These are phyloP conservation scores for Callospermophilus lateralis DNA, from an alignment of 2,113 vertebrate genomes.

Conservation along the genomic window DNA sequence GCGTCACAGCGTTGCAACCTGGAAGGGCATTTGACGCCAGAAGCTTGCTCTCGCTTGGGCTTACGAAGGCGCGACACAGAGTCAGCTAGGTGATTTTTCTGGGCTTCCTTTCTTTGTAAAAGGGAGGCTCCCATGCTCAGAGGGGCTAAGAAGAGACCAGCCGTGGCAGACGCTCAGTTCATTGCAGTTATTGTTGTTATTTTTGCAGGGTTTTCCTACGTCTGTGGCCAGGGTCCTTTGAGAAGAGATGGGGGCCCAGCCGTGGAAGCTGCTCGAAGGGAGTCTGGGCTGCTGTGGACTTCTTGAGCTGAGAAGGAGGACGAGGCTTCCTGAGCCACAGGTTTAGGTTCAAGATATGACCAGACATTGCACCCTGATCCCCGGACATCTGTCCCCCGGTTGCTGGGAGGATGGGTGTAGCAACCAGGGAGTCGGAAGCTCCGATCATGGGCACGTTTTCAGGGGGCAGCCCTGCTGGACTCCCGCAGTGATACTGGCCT, in stretches of 20 bases:
- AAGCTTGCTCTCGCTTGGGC: neutral
- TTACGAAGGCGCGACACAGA: fast-evolving
- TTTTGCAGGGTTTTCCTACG: neutral
- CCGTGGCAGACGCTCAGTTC: neutral
- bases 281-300: neutral
- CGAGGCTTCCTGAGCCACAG: neutral
- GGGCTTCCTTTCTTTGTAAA: neutral
- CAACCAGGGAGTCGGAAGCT: fast-evolving
- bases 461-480: neutral
- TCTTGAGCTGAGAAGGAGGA: neutral
- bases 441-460: neutral
- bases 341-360: neutral
- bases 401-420: too few relatives aligned
- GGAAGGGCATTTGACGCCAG: fast-evolving
- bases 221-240: neutral
- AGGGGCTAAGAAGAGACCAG: neutral
- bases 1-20: too few relatives aligned
- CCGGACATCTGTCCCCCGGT: fast-evolving
- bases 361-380: neutral
- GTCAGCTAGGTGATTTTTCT: neutral
- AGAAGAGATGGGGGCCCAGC: neutral
- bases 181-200: neutral
- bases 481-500: neutral
- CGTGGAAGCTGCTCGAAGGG: neutral
- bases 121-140: neutral